phyloP scores from a whole-genome alignment of 2,113 vertebrate genomes.

The Vireo altiloquus region DNA sequence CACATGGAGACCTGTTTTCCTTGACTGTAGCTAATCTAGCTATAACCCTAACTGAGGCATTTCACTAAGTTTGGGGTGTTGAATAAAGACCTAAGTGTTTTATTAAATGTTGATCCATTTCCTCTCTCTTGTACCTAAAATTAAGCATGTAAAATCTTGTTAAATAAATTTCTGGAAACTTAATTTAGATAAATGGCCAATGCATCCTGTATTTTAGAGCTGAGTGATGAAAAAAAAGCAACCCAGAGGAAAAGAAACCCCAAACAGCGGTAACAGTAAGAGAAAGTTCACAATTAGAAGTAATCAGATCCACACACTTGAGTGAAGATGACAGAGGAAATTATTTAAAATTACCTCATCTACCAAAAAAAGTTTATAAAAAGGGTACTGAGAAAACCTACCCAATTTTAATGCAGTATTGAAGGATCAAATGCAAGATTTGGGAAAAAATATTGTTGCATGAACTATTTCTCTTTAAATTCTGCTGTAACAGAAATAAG shows the following conservation, averaged over 20 bases:
- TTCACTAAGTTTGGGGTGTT: background rate
- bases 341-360: background rate
- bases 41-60: background rate
- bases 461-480: background rate
- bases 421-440: background rate
- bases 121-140: background rate
- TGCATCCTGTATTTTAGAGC: background rate
- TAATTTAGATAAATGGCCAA: background rate
- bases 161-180: background rate
- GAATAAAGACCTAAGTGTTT: background rate
- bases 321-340: background rate
- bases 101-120: background rate
- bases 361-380: background rate
- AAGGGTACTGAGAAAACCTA: background rate
- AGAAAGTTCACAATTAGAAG: background rate
- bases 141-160: background rate
- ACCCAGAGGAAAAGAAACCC: rapidly evolving
- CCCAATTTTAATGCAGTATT: background rate
- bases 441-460: background rate
- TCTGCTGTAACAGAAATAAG: background rate
- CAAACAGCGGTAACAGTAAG: background rate
- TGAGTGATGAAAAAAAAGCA: background rate
- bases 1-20: background rate
- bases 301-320: background rate
- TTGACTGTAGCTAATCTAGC: background rate